Conservation (phyloP, 2,113 vertebrate genomes). For the Xiphorhynchus elegans region DNA sequence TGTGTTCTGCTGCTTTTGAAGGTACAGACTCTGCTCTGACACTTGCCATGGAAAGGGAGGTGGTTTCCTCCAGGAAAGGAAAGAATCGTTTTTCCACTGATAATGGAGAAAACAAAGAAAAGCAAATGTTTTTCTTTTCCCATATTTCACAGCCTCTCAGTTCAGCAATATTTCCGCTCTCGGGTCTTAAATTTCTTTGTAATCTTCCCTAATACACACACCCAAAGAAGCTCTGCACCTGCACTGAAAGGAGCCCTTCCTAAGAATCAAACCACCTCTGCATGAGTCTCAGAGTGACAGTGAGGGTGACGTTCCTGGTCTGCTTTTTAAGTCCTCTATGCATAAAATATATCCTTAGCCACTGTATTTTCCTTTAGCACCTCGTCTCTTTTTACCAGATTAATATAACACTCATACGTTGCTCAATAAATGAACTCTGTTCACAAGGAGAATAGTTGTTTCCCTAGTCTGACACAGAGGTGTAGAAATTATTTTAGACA, state of each 20-base stretch:
- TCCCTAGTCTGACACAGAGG: background rate
- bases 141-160: background rate
- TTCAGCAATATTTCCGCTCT: background rate
- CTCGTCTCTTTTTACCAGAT: background rate
- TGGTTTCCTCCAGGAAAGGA: background rate
- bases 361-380: background rate
- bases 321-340: background rate
- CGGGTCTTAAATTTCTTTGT: background rate
- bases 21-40: background rate
- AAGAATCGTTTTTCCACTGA: background rate
- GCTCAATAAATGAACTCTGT: background rate
- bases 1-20: background rate
- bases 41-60: background rate
- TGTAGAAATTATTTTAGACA: background rate
- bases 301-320: background rate
- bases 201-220: background rate
- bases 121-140: background rate
- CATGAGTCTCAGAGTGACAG: background rate
- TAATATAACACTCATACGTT: background rate
- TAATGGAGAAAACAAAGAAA: background rate
- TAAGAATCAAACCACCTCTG: background rate
- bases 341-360: background rate
- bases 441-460: background rate
- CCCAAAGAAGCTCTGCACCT: background rate
- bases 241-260: background rate